These are phyloP conservation scores for Euclidia mi DNA, from an alignment of 2,888 invertebrate genomes.

Conservation along the genomic window DNA sequence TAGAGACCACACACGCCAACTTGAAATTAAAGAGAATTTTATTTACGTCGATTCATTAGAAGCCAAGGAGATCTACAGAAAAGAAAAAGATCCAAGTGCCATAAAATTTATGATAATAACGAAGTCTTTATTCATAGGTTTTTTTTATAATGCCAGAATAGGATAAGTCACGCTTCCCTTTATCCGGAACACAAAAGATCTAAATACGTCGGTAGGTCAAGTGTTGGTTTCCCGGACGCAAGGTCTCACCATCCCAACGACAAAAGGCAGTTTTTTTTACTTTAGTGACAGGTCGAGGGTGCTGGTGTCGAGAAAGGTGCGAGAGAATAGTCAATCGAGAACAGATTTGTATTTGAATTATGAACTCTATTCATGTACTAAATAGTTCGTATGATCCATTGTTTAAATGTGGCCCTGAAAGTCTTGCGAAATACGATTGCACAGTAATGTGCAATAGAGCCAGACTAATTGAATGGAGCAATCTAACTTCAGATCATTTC, in stretches of 20 bases:
- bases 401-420: conserved; percentile 19
- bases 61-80: conserved; percentile 54
- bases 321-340: conserved; percentile 32
- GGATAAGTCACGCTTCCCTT: conserved; percentile 85
- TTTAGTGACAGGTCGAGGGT: conserved; percentile 78
- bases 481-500: too few relatives aligned
- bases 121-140: conserved; percentile 72
- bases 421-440: conserved; percentile 33
- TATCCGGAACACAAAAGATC: conserved; percentile 83
- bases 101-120: conserved; percentile 76
- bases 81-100: conserved; percentile 58
- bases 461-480: too few relatives aligned
- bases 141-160: conserved; percentile 65
- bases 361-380: neutral
- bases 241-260: conserved; percentile 68
- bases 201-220: conserved; percentile 87
- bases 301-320: conserved; percentile 45
- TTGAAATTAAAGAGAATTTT: conserved; percentile 47
- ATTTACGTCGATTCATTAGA: conserved; percentile 56
- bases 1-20: conserved; percentile 56
- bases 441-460: neutral
- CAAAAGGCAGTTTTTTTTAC: conserved; percentile 78
- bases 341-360: conserved; percentile 12
- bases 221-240: conserved; percentile 87
- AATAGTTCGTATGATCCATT: conserved; percentile 15